Evolutionary conservation across 23 tunicate genomes (phyloP).

Genomic region (Trididemnum miniatum): DNA sequence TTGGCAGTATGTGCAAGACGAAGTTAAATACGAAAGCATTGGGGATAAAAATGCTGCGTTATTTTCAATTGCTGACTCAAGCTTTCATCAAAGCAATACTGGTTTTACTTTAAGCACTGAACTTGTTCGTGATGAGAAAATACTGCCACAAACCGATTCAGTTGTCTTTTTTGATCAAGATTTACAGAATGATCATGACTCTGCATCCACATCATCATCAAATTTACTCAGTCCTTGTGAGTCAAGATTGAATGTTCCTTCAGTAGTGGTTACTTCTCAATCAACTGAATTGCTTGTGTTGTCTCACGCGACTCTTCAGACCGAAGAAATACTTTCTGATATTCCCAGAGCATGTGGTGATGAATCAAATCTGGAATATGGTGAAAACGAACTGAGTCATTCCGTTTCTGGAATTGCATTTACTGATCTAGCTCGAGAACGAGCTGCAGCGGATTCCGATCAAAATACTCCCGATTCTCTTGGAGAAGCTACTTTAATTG

Average conservation of each 20-base stretch:
- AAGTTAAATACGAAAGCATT: background rate
- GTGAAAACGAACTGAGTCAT: background rate
- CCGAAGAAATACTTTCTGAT: background rate
- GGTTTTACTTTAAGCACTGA: background rate
- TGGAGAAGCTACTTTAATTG: background rate
- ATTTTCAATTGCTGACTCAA: background rate
- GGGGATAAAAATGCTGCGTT: background rate
- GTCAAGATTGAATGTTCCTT: background rate
- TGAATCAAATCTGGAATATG: background rate
- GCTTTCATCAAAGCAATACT: no score
- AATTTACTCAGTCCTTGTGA: no score
- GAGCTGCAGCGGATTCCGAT: background rate
- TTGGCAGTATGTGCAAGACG: background rate
- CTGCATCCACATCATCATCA: background rate
- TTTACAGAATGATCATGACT: background rate
- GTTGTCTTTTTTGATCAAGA: background rate
- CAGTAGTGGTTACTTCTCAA: constrained; percentile 8
- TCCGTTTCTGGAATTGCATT: constrained; percentile 31
- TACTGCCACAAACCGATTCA: background rate
- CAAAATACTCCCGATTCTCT: background rate
- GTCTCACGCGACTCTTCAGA: background rate
- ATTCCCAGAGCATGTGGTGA: background rate
- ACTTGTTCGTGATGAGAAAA: background rate
- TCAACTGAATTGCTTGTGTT: constrained; percentile 39
- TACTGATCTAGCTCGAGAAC: constrained; percentile 25